Conservation (phyloP, 2,888 invertebrate genomes). For the Drosophila rellima region DNA sequence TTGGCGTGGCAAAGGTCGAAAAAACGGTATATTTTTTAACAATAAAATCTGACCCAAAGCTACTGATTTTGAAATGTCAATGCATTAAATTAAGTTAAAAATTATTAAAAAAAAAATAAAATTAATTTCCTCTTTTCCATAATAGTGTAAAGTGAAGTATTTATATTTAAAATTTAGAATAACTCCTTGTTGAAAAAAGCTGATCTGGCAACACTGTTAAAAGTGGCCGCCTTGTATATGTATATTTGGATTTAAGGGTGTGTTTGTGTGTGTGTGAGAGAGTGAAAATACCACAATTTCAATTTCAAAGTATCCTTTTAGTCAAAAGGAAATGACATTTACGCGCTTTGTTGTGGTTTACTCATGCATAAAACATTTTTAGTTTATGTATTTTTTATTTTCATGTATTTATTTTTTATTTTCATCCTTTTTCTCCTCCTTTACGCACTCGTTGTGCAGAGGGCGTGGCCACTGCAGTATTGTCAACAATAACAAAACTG, state of each 20-base stretch:
- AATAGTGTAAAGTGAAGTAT: too few species aligned
- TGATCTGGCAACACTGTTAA: background rate
- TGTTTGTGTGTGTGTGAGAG: constrained; percentile 19
- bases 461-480: constrained; percentile 35
- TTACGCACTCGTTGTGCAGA: constrained; percentile 42
- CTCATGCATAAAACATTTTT: constrained; percentile 80
- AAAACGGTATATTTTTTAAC: too few species aligned
- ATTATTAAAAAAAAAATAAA: too few species aligned
- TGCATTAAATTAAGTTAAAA: too few species aligned
- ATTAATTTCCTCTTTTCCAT: too few species aligned
- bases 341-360: constrained; percentile 80
- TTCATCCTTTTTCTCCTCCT: constrained; percentile 4
- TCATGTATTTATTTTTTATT: constrained; percentile 1
- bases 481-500: constrained; percentile 35
- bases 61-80: too few species aligned
- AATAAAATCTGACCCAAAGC: too few species aligned
- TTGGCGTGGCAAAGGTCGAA: too few species aligned
- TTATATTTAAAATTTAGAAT: too few species aligned
- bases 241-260: background rate
- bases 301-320: constrained; percentile 82
- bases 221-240: constrained; percentile 8
- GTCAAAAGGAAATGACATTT: constrained; percentile 80
- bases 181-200: too few species aligned
- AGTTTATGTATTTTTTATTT: constrained; percentile 51
- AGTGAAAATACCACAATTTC: constrained; percentile 73